These are phyloP conservation scores for Abrostola triplasia DNA, from an alignment of 2,888 invertebrate species.

Conservation along the genomic window DNA sequence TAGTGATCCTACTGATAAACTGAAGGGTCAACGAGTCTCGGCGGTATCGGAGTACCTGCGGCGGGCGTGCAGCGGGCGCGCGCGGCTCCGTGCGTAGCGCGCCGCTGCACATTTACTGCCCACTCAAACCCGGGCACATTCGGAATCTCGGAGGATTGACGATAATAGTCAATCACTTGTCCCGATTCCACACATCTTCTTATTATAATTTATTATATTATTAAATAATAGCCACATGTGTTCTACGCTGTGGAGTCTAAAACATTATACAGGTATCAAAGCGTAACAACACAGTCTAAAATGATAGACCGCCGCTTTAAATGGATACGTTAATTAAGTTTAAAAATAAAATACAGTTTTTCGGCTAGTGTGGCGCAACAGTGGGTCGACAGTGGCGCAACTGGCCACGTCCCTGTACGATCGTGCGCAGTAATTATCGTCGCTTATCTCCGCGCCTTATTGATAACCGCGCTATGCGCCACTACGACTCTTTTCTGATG, in stretches of 20 bases:
- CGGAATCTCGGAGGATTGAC: conserved; percentile 4
- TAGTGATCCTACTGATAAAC: conserved; percentile 24
- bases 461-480: conserved; percentile 55
- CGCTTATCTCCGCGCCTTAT: conserved; percentile 53
- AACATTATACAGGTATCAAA: background rate
- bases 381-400: background rate
- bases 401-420: conserved; percentile 22
- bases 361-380: background rate
- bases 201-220: background rate
- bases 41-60: conserved; percentile 23
- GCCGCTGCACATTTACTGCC: background rate
- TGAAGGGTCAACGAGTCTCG: conserved; percentile 30
- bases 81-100: conserved; percentile 3
- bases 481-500: conserved; percentile 51
- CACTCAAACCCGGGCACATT: conserved; percentile 8
- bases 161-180: conserved; percentile 14
- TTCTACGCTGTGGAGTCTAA: background rate
- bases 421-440: conserved; percentile 57
- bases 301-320: background rate
- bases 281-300: background rate
- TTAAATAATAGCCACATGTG: background rate
- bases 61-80: background rate
- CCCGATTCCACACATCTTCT: background rate
- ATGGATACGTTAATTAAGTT: background rate
- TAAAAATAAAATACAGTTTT: background rate